Evolutionary conservation across 2,888 invertebrate species (phyloP), one percentile per base, ranked within the genome.

Genomic region (Idaea aversata): DNA sequence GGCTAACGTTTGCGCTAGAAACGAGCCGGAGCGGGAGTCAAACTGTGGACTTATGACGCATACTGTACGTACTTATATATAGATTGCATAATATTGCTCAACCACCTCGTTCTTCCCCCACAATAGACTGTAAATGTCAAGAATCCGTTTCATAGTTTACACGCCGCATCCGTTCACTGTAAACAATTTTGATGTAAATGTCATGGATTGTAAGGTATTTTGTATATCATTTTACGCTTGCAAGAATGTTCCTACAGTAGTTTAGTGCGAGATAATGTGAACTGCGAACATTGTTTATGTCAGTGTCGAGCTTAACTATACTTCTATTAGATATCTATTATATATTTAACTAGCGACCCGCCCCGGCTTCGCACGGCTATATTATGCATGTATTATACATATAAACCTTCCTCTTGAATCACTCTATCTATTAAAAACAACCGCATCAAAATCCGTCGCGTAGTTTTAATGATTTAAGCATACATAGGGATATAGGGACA

Each of bases 81-180:
- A 10, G 47, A 47, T 47, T 47, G 5, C 47, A 47, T 47, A 7
- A 25, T 25, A 25, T 47, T 47, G 47, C 47, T 13, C 13, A 1
- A 47, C 47, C 10, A 47, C 47, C 47, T 47, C 47, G 47, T 47
- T 47, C 13, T 13, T 13, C 47, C 47, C 47, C 7, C 47, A 47
- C 47, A 64, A 61, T 36, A 59, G 57, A 47, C 36, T 16, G 59
- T 59, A 66, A 65, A 71, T 65, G 63, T 68, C 63, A 70, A 65
- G 68, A 69, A 70, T 73, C 70, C 74, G 70, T 69, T 72, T 65
- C 70, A 61, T 61, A 73, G 65, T 73, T 73, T 72, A 75, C 58
- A 58, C 65, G 71, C 67, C 67, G 67, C 70, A 71, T 71, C 67
- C 70, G 68, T 60, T 59, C 61, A 57, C 38, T 66, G 67, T 73